Evolutionary conservation across 1,140 invertebrate genomes (phyloP).

Genomic region (Drosophila parabipectinata): DNA sequence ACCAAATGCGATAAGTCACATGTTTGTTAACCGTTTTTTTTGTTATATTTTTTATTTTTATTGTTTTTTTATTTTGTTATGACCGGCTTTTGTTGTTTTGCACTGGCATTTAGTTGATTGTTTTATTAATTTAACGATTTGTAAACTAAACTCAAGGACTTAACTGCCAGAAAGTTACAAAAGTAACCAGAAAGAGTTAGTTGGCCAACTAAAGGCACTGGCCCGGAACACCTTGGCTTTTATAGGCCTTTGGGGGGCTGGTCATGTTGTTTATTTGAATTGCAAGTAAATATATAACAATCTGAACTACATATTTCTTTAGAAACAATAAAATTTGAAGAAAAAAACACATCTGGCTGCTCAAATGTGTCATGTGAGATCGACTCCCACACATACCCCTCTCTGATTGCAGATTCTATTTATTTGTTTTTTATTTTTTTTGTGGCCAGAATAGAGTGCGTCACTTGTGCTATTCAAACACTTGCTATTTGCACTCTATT

Average conservation of each 20-base stretch:
- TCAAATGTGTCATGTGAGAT: slow-evolving; percentile 14
- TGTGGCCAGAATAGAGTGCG: slow-evolving; percentile 26
- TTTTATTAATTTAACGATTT: slow-evolving; percentile 25
- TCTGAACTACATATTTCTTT: not conserved
- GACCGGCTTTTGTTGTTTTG: slow-evolving; percentile 17
- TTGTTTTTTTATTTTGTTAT: slow-evolving; percentile 16
- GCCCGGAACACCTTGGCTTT: not conserved
- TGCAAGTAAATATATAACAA: not conserved
- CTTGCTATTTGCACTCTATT: slow-evolving; percentile 41
- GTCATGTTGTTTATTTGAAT: not conserved
- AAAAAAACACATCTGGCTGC: slow-evolving; percentile 17
- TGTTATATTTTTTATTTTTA: not conserved
- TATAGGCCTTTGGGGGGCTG: not conserved
- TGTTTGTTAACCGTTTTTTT: slow-evolving; percentile 17
- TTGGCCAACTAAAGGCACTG: not conserved
- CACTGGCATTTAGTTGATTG: slow-evolving; percentile 34
- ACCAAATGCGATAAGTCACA: slow-evolving; percentile 49
- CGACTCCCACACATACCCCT: too few relatives aligned
- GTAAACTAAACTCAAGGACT: not conserved
- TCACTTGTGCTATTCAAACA: slow-evolving; percentile 23
- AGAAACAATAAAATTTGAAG: slow-evolving; percentile 11
- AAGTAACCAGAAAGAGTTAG: too few relatives aligned
- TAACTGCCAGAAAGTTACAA: too few relatives aligned
- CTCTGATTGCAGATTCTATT: not conserved
- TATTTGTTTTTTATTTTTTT: not conserved